Conservation (phyloP, 2,888 invertebrate species). For the Omphaloscelis lunosa region DNA sequence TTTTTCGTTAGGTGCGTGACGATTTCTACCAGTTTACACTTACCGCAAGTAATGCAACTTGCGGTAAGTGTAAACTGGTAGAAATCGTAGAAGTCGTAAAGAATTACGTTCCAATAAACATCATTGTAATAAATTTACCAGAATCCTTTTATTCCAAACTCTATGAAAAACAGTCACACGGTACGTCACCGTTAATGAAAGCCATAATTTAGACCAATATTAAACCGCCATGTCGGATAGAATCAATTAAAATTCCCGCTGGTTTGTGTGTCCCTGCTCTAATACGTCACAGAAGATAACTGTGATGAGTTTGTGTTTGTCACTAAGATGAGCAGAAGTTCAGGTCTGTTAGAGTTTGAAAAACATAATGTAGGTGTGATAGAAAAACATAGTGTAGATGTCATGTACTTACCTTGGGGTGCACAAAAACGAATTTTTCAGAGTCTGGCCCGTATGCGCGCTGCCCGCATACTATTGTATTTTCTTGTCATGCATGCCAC, state of each 20-base stretch:
- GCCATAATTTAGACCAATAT: slow-evolving; percentile 38
- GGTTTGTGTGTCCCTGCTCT: slow-evolving; percentile 44
- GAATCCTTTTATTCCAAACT: neutral
- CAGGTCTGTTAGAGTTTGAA: neutral
- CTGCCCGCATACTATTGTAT: neutral
- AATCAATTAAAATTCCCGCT: slow-evolving; percentile 60
- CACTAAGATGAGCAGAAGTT: slow-evolving; percentile 14
- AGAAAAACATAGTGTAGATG: neutral
- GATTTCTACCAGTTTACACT: neutral
- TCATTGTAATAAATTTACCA: neutral
- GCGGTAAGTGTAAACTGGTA: too few species aligned
- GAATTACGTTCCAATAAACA: neutral
- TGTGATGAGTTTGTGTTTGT: slow-evolving; percentile 14
- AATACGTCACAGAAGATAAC: slow-evolving; percentile 55
- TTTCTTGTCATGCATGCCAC: neutral
- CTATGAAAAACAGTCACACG: neutral
- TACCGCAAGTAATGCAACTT: too few species aligned
- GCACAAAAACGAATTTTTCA: neutral
- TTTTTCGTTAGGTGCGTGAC: neutral
- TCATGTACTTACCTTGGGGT: too few species aligned
- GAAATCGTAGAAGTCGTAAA: too few species aligned
- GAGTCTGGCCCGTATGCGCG: neutral
- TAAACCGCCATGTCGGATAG: slow-evolving; percentile 40
- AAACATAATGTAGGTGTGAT: neutral
- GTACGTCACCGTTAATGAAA: slow-evolving; percentile 23